Conservation (phyloP, 2,797 vertebrate genomes). For the Merluccius polli region DNA sequence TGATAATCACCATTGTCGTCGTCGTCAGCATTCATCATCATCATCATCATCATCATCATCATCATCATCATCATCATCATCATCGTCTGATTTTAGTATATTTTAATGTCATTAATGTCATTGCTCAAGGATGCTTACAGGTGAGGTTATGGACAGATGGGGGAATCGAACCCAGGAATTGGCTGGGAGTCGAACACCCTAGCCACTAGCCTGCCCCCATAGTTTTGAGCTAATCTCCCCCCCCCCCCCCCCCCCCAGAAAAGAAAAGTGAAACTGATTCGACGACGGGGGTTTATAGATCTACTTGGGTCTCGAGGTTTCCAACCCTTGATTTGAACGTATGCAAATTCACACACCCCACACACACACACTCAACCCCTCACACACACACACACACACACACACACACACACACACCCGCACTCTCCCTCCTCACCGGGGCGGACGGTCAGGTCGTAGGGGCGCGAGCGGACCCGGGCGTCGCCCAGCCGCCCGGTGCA, state of each 20-base stretch:
- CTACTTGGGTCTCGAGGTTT: too few species aligned
- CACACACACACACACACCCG: background rate
- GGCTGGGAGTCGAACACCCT: too few species aligned
- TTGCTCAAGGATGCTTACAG: too few species aligned
- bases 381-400: background rate
- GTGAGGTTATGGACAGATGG: too few species aligned
- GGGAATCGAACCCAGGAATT: too few species aligned
- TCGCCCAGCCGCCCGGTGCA: constrained; percentile 76
- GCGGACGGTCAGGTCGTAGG: constrained; percentile 79
- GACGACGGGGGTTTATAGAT: too few species aligned
- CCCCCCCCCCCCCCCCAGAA: too few species aligned
- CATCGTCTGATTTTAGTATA: background rate
- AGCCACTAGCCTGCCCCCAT: too few species aligned
- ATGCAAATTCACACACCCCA: background rate
- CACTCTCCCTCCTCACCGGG: constrained; percentile 74
- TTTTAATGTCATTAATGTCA: too few species aligned
- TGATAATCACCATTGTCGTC: background rate
- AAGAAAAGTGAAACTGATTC: too few species aligned
- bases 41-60: background rate
- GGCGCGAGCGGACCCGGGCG: constrained; percentile 56
- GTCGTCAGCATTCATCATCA: background rate
- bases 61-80: background rate
- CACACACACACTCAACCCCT: background rate
- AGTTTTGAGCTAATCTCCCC: too few species aligned
- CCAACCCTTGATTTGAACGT: too few species aligned